Conservation (phyloP, 2,888 invertebrate genomes). For the Alviniconcha strummeri region DNA sequence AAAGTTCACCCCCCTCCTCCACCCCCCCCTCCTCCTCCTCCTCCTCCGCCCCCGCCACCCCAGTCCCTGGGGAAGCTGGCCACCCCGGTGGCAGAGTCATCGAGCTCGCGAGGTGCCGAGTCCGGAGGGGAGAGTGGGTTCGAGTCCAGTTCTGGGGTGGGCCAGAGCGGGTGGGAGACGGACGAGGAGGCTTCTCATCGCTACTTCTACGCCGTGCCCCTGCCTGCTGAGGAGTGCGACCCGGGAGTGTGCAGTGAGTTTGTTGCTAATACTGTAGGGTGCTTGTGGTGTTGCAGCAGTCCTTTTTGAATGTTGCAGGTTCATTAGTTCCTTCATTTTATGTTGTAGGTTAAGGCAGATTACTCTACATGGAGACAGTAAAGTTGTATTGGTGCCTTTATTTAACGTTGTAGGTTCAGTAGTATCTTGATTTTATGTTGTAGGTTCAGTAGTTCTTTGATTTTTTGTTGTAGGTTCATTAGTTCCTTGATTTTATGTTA, state of each 20-base stretch:
- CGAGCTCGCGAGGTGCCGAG: neutral
- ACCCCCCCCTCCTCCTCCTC: slow-evolving; percentile 41
- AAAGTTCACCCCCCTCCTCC: slow-evolving; percentile 29
- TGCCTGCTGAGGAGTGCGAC: neutral
- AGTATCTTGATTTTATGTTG: no score
- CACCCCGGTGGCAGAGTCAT: neutral
- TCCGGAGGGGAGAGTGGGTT: slow-evolving; percentile 9
- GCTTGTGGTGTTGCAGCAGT: no score
- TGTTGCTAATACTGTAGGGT: neutral
- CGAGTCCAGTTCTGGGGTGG: slow-evolving; percentile 29
- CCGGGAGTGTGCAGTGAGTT: slow-evolving; percentile 32
- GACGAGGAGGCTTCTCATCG: slow-evolving; percentile 29
- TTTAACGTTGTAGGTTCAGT: no score
- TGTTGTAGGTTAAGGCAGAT: no score
- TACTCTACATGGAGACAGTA: no score
- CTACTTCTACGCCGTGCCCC: slow-evolving; percentile 31
- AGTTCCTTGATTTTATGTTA: no score
- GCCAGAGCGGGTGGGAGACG: slow-evolving; percentile 24
- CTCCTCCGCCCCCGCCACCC: slow-evolving; percentile 35
- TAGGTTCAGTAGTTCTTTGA: no score
- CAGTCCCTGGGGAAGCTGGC: slow-evolving; percentile 23
- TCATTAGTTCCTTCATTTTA: no score
- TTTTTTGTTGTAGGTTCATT: no score
- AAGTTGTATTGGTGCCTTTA: no score
- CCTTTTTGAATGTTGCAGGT: no score